phyloP scores from a whole-genome alignment of 1,140 invertebrate genomes.

The Aphis gossypii region DNA sequence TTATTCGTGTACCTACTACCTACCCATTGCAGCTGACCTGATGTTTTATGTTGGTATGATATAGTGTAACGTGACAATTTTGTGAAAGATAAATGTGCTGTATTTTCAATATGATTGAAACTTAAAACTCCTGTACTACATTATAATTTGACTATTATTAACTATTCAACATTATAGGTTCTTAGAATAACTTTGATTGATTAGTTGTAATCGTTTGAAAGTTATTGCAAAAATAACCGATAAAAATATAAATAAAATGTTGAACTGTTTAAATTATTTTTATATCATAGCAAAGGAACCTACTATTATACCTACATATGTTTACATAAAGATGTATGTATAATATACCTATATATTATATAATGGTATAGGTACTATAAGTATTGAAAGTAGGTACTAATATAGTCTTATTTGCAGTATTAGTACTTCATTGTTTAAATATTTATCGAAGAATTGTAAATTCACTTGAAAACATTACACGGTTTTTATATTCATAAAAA shows the following conservation, averaged over 20 bases:
- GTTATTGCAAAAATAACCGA: not conserved
- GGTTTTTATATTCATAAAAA: not conserved
- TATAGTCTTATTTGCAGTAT: not conserved
- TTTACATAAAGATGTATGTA: too few relatives aligned
- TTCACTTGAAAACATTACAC: not conserved
- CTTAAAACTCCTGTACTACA: not conserved
- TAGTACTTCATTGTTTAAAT: not conserved
- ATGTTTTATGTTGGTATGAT: not conserved
- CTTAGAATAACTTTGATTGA: not conserved
- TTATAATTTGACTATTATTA: not conserved
- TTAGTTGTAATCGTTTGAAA: not conserved
- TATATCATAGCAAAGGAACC: not conserved
- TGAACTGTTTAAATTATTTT: not conserved
- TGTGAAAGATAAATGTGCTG: not conserved
- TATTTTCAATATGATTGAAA: not conserved
- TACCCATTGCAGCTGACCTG: not conserved
- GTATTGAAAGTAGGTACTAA: not conserved
- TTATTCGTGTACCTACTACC: not conserved
- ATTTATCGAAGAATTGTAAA: not conserved
- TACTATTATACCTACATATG: too few relatives aligned
- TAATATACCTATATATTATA: too few relatives aligned
- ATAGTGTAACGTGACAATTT: not conserved
- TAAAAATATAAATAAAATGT: slow-evolving; percentile 10
- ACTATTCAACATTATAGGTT: not conserved
- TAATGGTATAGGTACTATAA: too few relatives aligned